These are phyloP conservation scores for Hedya salicella DNA, from an alignment of 2,888 invertebrate species.

Conservation along the genomic window DNA sequence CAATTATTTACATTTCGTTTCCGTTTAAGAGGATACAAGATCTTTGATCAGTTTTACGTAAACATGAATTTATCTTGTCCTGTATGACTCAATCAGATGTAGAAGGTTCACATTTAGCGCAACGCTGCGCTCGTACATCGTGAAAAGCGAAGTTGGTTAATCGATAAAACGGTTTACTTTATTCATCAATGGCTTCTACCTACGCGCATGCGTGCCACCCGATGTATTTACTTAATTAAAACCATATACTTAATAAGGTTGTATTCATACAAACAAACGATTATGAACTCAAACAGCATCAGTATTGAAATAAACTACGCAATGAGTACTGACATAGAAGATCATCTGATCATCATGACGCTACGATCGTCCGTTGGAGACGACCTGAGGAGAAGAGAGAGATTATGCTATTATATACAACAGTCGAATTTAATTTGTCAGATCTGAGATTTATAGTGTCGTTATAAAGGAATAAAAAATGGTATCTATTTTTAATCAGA, in stretches of 20 bases:
- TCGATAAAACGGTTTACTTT: conserved; percentile 66
- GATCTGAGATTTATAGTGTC: conserved; percentile 2
- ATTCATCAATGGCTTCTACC: conserved; percentile 60
- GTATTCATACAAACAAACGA: conserved; percentile 52
- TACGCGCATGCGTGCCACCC: conserved; percentile 50
- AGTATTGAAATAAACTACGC: conserved; percentile 28
- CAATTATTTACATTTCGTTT: conserved; percentile 23
- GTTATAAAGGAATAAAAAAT: conserved; percentile 20
- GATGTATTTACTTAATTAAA: conserved; percentile 59
- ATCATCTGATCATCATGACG: neutral
- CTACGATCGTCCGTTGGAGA: no score
- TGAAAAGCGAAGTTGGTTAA: conserved; percentile 64
- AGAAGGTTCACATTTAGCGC: conserved; percentile 13
- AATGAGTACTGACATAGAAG: conserved; percentile 11
- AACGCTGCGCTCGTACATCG: conserved; percentile 26
- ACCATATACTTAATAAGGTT: conserved; percentile 47
- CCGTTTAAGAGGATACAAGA: conserved; percentile 4
- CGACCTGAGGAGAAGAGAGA: no score
- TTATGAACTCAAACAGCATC: conserved; percentile 25
- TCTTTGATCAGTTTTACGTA: conserved; percentile 15
- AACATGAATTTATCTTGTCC: conserved; percentile 20
- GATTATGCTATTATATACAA: neutral
- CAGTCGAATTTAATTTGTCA: conserved; percentile 2
- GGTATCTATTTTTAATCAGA: conserved; percentile 34
- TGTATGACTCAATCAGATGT: conserved; percentile 33